Conservation (phyloP, 2,888 invertebrate genomes). For the Oligia strigilis region DNA sequence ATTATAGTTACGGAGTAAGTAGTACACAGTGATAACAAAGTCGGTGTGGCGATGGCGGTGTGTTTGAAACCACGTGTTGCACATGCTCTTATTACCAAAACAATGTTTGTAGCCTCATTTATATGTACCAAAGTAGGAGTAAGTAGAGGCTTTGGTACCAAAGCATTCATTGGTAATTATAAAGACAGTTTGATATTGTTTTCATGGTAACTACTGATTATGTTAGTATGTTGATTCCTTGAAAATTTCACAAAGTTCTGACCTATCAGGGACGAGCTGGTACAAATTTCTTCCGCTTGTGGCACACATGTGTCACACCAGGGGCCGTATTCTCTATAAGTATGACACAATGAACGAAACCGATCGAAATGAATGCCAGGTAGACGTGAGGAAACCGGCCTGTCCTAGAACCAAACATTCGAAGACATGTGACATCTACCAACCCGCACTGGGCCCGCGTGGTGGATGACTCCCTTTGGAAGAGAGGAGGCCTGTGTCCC, state of each 20-base stretch:
- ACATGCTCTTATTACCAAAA: slow-evolving; percentile 51
- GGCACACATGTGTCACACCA: no score
- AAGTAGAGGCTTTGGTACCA: neutral
- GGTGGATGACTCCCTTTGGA: no score
- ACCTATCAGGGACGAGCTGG: neutral
- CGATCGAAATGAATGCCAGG: no score
- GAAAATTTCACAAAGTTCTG: neutral
- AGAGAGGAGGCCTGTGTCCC: no score
- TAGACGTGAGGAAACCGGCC: no score
- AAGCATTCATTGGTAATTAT: neutral
- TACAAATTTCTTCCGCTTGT: neutral
- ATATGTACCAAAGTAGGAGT: neutral
- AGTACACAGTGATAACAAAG: slow-evolving; percentile 49
- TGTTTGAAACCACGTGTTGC: slow-evolving; percentile 65
- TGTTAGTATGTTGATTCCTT: neutral
- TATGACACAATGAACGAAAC: no score
- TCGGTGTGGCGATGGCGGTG: slow-evolving; percentile 56
- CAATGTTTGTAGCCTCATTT: slow-evolving; percentile 40
- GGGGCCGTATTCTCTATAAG: neutral
- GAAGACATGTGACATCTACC: no score
- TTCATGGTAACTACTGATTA: neutral
- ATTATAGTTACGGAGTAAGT: slow-evolving; percentile 56
- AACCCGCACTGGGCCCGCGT: no score
- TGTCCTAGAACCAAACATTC: no score
- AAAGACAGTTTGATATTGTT: neutral